Evolutionary conservation across 2,888 invertebrate species (phyloP).

Genomic region (Phyllotreta cruciferae): DNA sequence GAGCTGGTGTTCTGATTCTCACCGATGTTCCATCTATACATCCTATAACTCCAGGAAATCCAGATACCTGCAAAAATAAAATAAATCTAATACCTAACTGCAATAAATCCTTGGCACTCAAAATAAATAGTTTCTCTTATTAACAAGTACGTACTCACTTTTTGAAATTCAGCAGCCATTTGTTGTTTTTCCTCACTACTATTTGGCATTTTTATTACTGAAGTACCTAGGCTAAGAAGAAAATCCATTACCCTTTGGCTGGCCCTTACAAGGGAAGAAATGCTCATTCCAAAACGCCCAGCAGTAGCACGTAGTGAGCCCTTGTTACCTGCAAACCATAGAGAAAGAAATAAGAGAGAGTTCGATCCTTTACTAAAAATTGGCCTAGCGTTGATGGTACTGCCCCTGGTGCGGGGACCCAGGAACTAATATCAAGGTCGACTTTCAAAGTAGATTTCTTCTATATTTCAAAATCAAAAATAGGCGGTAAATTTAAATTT

Average conservation of each 20-base stretch:
- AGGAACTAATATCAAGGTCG: no score
- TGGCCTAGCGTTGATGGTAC: no score
- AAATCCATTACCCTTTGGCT: constrained; percentile 8
- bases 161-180: constrained; percentile 2
- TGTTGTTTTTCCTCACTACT: constrained; percentile 5
- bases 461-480: no score
- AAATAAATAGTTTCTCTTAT: background rate
- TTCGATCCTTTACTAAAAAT: no score
- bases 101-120: constrained; percentile 1
- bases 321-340: constrained; percentile 17
- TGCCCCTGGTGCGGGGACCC: no score
- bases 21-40: background rate
- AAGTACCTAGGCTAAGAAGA: background rate
- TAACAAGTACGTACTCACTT: constrained; percentile 1
- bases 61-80: no score
- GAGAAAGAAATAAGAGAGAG: no score
- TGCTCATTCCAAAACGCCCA: constrained; percentile 12
- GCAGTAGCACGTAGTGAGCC: constrained; percentile 5
- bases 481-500: no score
- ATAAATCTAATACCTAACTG: background rate
- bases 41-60: no score
- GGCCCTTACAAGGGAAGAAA: constrained; percentile 13
- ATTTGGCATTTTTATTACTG: constrained; percentile 4
- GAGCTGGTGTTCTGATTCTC: constrained; percentile 7
- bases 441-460: no score